phyloP scores from a whole-genome alignment of 2,888 invertebrate genomes.

The Torymus aiolomorphi region DNA sequence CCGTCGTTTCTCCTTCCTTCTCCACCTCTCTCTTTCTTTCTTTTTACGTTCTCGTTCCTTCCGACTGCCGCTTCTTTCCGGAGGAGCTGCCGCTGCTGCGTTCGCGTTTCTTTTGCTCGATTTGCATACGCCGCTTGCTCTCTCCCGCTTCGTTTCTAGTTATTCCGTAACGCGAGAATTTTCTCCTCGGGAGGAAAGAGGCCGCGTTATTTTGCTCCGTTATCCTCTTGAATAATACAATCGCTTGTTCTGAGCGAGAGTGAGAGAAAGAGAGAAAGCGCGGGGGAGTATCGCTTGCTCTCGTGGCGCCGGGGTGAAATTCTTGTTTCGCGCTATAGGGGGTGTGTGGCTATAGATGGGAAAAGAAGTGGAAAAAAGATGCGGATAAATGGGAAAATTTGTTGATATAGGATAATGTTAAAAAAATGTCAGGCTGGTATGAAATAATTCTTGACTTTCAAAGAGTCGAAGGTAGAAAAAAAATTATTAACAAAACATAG shows the following conservation, averaged over 20 bases:
- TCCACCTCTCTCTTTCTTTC: conserved; percentile 10
- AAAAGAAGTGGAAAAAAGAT: background rate
- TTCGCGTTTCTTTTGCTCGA: conserved; percentile 39
- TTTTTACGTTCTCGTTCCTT: conserved; percentile 22
- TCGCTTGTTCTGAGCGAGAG: conserved; percentile 50
- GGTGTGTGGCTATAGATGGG: background rate
- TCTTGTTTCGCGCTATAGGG: conserved; percentile 39
- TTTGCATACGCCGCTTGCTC: conserved; percentile 44
- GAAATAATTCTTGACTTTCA: no score
- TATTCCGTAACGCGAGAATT: conserved; percentile 55
- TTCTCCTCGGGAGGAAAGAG: conserved; percentile 34
- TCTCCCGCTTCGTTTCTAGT: conserved; percentile 48
- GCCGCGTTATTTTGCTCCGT: conserved; percentile 55
- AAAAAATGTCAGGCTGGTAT: no score
- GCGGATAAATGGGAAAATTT: background rate
- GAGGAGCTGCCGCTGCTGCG: background rate
- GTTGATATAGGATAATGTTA: background rate
- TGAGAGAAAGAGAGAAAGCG: background rate
- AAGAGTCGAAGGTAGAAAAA: no score
- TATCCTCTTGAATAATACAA: conserved; percentile 57
- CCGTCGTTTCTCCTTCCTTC: background rate
- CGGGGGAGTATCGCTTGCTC: conserved; percentile 35
- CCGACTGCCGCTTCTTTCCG: conserved; percentile 11
- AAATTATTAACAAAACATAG: no score
- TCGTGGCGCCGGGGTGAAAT: conserved; percentile 13